Evolutionary conservation across 1,140 invertebrate species (phyloP).

Genomic region (Centruroides sculpturatus): DNA sequence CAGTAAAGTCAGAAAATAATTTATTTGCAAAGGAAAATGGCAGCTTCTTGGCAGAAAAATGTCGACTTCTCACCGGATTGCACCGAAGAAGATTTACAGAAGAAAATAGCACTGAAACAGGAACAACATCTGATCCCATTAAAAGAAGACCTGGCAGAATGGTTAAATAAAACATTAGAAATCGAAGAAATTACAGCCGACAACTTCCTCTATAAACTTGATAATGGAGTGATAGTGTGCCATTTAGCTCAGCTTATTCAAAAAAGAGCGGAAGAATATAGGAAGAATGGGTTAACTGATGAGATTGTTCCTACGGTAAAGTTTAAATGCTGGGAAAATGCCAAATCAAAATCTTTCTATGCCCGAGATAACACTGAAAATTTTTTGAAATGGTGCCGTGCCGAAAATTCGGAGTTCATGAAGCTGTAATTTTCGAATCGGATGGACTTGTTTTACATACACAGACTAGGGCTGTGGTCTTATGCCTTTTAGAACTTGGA

Average conservation of each 20-base stretch:
- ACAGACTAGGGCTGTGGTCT: constrained; percentile 58
- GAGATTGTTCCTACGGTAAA: constrained; percentile 8
- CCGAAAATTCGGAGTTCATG: constrained; percentile 67
- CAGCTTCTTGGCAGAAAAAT: too few species aligned
- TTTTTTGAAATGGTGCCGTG: constrained; percentile 83
- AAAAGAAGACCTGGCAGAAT: constrained; percentile 71
- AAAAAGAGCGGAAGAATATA: constrained; percentile 45
- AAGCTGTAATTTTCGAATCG: constrained; percentile 81
- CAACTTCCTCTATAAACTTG: constrained; percentile 59
- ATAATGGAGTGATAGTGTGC: constrained; percentile 64
- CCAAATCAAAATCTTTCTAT: constrained; percentile 58
- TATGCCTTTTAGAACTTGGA: constrained; percentile 76
- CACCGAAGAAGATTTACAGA: constrained; percentile 33
- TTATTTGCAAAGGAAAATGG: too few species aligned
- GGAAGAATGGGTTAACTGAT: constrained; percentile 30
- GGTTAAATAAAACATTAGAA: constrained; percentile 67
- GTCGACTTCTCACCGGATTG: too few species aligned
- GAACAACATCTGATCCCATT: constrained; percentile 60
- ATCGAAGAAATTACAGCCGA: constrained; percentile 54
- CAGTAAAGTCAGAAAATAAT: too few species aligned
- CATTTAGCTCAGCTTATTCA: constrained; percentile 59
- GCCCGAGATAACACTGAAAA: constrained; percentile 85
- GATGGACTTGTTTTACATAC: constrained; percentile 50
- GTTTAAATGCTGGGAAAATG: constrained; percentile 47
- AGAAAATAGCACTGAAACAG: constrained; percentile 49